A percentile compares a stretch with the other conserved stretches of the same genome.
These are phyloP conservation scores for Lepus europaeus DNA, from an alignment of 2,113 vertebrate species.

Conservation along the genomic window DNA sequence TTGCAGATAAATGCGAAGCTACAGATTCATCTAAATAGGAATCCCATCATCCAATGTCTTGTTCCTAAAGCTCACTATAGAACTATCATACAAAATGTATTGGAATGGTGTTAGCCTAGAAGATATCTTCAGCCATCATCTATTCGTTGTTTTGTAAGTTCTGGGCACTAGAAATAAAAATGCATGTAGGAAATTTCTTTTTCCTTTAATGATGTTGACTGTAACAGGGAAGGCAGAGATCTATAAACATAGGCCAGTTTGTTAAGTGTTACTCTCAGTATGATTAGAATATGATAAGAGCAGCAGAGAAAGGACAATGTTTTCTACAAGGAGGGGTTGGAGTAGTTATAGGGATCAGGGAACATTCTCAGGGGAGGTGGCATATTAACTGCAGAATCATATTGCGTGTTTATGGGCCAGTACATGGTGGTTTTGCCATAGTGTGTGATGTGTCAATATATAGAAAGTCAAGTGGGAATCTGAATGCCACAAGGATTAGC, in stretches of 20 bases:
- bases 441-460: not conserved
- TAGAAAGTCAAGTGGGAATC: not conserved
- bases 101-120: not conserved
- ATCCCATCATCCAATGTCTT: not conserved
- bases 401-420: not conserved
- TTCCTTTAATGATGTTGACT: constrained; percentile 10
- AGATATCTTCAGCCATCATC: not conserved
- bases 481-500: not conserved
- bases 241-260: not conserved
- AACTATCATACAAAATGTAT: not conserved
- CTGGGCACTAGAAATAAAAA: not conserved
- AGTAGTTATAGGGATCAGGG: not conserved
- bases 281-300: not conserved
- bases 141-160: not conserved
- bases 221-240: not conserved
- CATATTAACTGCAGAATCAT: no score
- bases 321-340: not conserved
- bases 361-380: not conserved
- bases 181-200: not conserved
- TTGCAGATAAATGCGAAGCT: not conserved
- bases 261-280: not conserved
- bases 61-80: not conserved
- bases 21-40: not conserved
- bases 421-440: not conserved
- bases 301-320: not conserved